Percentiles rank a stretch among this genome's conserved stretches.
These are phyloP conservation scores for Drosophila pruinosa DNA, from an alignment of 1,140 invertebrate genomes.

Conservation along the genomic window DNA sequence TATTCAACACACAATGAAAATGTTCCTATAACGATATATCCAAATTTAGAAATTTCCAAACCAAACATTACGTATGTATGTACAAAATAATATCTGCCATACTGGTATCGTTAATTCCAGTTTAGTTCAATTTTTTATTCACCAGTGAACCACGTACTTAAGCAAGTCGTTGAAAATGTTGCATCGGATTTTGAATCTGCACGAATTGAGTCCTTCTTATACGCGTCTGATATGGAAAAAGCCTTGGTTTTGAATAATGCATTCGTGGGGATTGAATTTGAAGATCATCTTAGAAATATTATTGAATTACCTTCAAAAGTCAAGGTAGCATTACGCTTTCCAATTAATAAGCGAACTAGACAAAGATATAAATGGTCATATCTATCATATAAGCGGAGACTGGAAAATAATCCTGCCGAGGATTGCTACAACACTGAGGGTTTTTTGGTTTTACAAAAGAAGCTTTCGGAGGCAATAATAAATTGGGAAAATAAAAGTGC, in stretches of 20 bases:
- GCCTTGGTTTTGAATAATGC: neutral
- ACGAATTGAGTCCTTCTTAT: neutral
- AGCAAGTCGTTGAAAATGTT: slow-evolving; percentile 1
- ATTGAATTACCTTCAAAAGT: slow-evolving; percentile 5
- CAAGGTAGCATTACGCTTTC: slow-evolving; percentile 34
- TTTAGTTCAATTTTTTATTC: slow-evolving; percentile 49
- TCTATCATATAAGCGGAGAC: neutral
- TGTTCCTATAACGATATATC: neutral
- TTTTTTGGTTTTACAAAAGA: slow-evolving; percentile 26
- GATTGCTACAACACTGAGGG: slow-evolving; percentile 17
- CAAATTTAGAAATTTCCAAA: neutral
- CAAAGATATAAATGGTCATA: slow-evolving; percentile 1
- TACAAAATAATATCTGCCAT: neutral
- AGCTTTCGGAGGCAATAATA: slow-evolving; percentile 28
- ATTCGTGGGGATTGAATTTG: slow-evolving; percentile 52
- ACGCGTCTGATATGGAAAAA: neutral
- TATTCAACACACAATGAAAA: neutral
- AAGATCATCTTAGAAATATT: slow-evolving; percentile 11
- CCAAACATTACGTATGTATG: slow-evolving; percentile 50
- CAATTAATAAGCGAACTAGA: neutral
- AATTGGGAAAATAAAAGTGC: neutral
- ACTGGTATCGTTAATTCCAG: neutral
- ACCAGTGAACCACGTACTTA: slow-evolving; percentile 25
- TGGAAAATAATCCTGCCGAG: neutral
- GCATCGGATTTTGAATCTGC: neutral